Evolutionary conservation across 2,888 invertebrate species (phyloP).

Genomic region (Heliconius hortense): DNA sequence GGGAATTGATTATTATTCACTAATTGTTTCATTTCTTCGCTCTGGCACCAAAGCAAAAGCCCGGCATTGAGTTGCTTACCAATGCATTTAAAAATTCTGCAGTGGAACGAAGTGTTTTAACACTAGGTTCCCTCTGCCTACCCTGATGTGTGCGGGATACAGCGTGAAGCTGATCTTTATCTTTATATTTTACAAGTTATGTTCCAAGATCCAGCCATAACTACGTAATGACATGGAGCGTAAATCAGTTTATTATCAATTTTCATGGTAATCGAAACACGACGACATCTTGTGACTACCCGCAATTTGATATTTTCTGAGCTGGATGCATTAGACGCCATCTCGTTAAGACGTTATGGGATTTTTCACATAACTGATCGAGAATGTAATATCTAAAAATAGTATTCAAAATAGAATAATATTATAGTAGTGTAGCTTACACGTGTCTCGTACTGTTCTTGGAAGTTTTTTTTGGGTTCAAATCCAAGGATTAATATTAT

Average conservation of each 20-base stretch:
- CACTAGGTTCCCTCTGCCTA: too few species aligned
- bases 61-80: too few species aligned
- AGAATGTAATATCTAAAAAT: not conserved
- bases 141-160: too few species aligned
- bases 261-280: constrained; percentile 35
- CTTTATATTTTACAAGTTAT: not conserved
- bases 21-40: too few species aligned
- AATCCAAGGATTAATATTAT: too few species aligned
- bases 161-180: too few species aligned
- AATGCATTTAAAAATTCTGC: too few species aligned
- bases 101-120: too few species aligned
- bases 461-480: too few species aligned
- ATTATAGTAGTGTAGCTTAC: not conserved
- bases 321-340: constrained; percentile 10
- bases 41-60: too few species aligned
- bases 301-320: constrained; percentile 33
- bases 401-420: not conserved
- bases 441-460: not conserved
- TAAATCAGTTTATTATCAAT: constrained; percentile 38
- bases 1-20: too few species aligned
- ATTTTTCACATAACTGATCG: not conserved
- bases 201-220: constrained; percentile 11
- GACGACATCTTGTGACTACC: constrained; percentile 18
- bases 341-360: constrained; percentile 6
- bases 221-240: constrained; percentile 29